A percentile compares a stretch with the other conserved stretches of the same genome.
Evolutionary conservation across 2,888 invertebrate species (phyloP).

Genomic region (Kuschelorhynchus macadamiae): DNA sequence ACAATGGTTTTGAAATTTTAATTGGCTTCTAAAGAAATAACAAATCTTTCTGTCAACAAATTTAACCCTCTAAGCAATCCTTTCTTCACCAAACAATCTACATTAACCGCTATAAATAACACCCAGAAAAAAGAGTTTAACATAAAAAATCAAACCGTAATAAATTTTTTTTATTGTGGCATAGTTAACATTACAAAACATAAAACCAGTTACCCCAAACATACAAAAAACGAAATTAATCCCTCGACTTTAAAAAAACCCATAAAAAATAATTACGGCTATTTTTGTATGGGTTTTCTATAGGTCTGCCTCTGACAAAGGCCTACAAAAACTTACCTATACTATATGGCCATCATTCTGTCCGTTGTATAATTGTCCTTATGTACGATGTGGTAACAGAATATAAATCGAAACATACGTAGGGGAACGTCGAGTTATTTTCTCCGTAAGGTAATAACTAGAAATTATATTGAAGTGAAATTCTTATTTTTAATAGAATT

Average conservation of each 20-base stretch:
- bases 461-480: background rate
- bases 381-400: slow-evolving; percentile 34
- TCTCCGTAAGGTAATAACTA: background rate
- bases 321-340: slow-evolving; percentile 33
- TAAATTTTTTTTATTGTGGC: slow-evolving; percentile 27
- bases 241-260: slow-evolving; percentile 23
- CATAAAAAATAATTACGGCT: slow-evolving; percentile 47
- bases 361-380: slow-evolving; percentile 37
- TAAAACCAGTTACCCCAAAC: slow-evolving; percentile 38
- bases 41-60: background rate
- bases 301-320: slow-evolving; percentile 20
- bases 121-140: background rate
- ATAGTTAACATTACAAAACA: slow-evolving; percentile 33
- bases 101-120: background rate
- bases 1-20: too few relatives aligned
- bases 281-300: slow-evolving; percentile 22
- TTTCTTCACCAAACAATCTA: background rate
- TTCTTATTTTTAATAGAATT: too few relatives aligned
- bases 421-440: slow-evolving; percentile 25
- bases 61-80: background rate
- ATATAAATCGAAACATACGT: slow-evolving; percentile 22
- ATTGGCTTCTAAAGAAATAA: too few relatives aligned
- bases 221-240: slow-evolving; percentile 26
- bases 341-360: slow-evolving; percentile 39
- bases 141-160: slow-evolving; percentile 25